Evolutionary conservation across 2,797 vertebrate genomes (phyloP).

Genomic region (Acanthurus leucopareius): DNA sequence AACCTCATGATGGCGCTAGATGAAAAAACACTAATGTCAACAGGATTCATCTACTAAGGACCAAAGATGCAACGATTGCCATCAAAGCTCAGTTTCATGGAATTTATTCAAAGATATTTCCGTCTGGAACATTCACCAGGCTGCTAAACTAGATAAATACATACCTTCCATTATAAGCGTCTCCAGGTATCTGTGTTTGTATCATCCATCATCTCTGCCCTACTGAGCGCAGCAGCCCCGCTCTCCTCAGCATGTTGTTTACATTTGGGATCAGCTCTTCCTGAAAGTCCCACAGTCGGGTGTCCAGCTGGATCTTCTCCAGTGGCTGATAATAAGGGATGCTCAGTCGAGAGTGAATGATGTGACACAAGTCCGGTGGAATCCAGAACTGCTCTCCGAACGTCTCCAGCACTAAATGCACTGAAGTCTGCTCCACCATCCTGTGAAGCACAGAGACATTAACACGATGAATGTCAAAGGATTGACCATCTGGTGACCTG

Average conservation of each 20-base stretch:
- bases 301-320: slow-evolving; percentile 33
- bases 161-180: background rate
- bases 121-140: background rate
- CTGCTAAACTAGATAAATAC: background rate
- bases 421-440: slow-evolving; percentile 45
- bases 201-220: background rate
- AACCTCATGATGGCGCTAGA: too few species aligned
- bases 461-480: too few species aligned
- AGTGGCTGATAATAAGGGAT: background rate
- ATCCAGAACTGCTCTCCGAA: slow-evolving; percentile 19
- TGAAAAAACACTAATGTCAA: too few species aligned
- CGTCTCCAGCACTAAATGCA: slow-evolving; percentile 29
- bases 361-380: slow-evolving; percentile 20
- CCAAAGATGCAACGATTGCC: too few species aligned
- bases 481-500: too few species aligned
- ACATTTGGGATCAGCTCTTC: slow-evolving; percentile 44
- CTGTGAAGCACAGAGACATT: slow-evolving; percentile 22
- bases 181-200: background rate
- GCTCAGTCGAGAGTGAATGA: slow-evolving; percentile 35
- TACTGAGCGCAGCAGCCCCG: slow-evolving; percentile 13
- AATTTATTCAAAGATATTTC: background rate
- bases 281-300: slow-evolving; percentile 44
- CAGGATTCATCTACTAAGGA: too few species aligned
- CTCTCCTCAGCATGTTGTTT: slow-evolving; percentile 27
- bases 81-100: background rate